These are phyloP conservation scores for Poecile montanus DNA, from an alignment of 2,797 vertebrate species.

Conservation along the genomic window DNA sequence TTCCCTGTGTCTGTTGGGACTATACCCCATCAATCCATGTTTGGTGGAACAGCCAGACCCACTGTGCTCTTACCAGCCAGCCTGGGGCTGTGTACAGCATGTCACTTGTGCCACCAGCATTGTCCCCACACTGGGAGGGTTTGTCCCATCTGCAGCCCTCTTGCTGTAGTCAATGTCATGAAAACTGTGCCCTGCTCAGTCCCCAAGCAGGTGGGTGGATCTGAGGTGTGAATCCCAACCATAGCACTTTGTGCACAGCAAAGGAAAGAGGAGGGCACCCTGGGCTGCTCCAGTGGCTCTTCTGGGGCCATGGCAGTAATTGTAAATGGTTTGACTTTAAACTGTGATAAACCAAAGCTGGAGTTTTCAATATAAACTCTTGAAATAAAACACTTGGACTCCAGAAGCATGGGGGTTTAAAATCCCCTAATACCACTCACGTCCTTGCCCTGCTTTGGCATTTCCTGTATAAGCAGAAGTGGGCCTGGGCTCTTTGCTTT, in stretches of 20 bases:
- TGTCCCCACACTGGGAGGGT: fast-evolving
- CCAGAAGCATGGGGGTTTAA: neutral
- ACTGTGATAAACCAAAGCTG: neutral
- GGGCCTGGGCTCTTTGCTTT: neutral
- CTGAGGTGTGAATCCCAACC: neutral
- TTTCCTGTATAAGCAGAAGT: neutral
- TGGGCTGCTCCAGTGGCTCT: fast-evolving
- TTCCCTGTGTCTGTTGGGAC: neutral
- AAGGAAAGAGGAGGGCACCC: neutral
- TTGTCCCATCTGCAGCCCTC: neutral
- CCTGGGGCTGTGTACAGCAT: fast-evolving
- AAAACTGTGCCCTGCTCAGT: neutral
- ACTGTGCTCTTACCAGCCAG: neutral
- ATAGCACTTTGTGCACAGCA: neutral
- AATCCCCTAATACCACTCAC: neutral
- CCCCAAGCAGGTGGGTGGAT: neutral
- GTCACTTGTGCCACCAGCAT: neutral
- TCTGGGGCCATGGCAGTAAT: neutral
- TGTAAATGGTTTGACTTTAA: neutral
- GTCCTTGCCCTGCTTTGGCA: neutral
- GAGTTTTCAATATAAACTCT: neutral
- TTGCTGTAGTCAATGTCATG: fast-evolving
- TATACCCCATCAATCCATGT: fast-evolving
- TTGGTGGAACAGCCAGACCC: fast-evolving
- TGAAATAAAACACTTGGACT: neutral